Percentiles rank a stretch among this genome's conserved stretches.
Evolutionary conservation across 2,113 vertebrate species (phyloP).

Genomic region (Alaudala cheleensis): DNA sequence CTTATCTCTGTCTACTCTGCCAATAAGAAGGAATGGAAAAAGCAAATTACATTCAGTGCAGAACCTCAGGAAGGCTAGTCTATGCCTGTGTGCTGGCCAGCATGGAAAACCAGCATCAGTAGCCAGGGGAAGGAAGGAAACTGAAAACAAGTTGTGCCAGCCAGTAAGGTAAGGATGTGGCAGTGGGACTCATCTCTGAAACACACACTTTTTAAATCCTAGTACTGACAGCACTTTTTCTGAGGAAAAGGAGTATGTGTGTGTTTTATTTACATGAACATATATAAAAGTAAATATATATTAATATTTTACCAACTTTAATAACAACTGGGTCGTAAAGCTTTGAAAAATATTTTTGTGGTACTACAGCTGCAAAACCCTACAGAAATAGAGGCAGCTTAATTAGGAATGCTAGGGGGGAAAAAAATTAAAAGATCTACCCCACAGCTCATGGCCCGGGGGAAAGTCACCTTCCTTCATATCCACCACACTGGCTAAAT

Average conservation of each 20-base stretch:
- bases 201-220: background rate
- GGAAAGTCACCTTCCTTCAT: background rate
- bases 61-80: background rate
- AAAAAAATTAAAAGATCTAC: background rate
- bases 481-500: background rate
- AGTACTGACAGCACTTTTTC: background rate
- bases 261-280: background rate
- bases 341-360: background rate
- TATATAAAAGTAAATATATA: background rate
- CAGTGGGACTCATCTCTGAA: background rate
- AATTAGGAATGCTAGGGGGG: background rate
- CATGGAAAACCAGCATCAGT: background rate
- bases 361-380: background rate
- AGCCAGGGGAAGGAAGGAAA: background rate
- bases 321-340: background rate
- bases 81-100: background rate
- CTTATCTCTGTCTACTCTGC: background rate
- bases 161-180: background rate
- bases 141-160: background rate
- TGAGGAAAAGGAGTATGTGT: background rate
- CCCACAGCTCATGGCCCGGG: accelerated
- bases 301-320: background rate
- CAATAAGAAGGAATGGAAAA: background rate
- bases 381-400: background rate
- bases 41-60: background rate